These are phyloP conservation scores for Petromus typicus DNA, from an alignment of 2,113 vertebrate species.

Conservation along the genomic window DNA sequence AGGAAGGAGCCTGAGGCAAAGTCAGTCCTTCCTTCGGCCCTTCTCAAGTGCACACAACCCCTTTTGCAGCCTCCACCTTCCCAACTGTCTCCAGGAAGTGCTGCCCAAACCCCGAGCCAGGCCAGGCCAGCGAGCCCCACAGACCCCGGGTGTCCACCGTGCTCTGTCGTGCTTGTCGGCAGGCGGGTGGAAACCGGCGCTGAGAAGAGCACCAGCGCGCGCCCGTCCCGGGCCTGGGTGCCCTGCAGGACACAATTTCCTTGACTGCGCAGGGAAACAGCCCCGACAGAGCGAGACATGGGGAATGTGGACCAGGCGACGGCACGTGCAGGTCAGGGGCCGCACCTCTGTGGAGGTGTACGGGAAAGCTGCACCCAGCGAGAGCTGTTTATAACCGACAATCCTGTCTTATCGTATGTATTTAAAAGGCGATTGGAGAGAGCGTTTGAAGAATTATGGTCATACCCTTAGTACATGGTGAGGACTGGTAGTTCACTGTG, in stretches of 20 bases:
- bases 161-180: too few species aligned
- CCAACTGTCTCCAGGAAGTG: background rate
- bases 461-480: background rate
- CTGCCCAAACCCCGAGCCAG: background rate
- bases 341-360: background rate
- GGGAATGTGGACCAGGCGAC: too few species aligned
- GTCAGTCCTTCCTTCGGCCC: background rate
- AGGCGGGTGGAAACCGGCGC: too few species aligned
- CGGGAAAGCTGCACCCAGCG: background rate
- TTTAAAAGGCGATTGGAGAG: conserved; percentile 12
- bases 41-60: background rate
- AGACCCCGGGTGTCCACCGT: too few species aligned
- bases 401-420: background rate
- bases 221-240: too few species aligned
- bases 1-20: background rate
- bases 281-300: background rate
- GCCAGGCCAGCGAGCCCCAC: too few species aligned
- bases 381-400: background rate
- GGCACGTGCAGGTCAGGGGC: background rate
- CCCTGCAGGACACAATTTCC: too few species aligned
- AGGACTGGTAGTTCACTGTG: background rate
- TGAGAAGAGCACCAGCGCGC: too few species aligned
- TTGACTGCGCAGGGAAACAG: background rate
- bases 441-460: background rate
- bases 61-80: background rate